Percentiles rank a stretch among this genome's conserved stretches.
Evolutionary conservation across 2,888 invertebrate genomes (phyloP).

Genomic region (Ochropleura leucogaster): DNA sequence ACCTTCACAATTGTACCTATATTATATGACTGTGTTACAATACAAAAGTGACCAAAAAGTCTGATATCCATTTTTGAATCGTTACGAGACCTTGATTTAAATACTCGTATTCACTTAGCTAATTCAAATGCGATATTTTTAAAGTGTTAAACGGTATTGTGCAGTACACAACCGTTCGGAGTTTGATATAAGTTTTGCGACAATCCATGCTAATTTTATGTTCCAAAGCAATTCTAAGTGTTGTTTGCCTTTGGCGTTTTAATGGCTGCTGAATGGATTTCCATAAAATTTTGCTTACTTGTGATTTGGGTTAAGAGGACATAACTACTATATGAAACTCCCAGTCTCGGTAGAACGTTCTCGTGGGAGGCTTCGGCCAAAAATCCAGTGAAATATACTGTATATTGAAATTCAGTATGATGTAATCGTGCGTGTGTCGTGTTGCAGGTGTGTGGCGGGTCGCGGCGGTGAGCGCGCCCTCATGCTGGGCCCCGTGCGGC

Average conservation of each 20-base stretch:
- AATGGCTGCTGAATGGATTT: not conserved
- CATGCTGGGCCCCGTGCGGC: constrained; percentile 78
- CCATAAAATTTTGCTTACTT: not conserved
- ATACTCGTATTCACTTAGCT: not conserved
- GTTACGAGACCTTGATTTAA: not conserved
- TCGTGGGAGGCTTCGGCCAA: not conserved
- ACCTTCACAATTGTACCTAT: not conserved
- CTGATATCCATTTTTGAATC: not conserved
- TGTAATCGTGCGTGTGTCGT: not conserved
- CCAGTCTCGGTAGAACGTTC: not conserved
- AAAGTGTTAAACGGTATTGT: no score
- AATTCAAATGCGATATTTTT: not conserved
- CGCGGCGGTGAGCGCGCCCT: constrained; percentile 65
- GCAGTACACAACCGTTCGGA: no score
- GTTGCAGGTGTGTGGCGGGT: constrained; percentile 60
- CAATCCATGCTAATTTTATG: no score
- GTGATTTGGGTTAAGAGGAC: not conserved
- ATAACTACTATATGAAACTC: no score
- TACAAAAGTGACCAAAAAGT: not conserved
- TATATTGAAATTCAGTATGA: no score
- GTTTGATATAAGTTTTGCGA: no score
- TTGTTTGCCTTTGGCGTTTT: no score
- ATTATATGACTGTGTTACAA: not conserved
- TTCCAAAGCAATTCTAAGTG: no score
- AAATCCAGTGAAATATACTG: not conserved